These are phyloP conservation scores for Siphamia tubifer DNA, from an alignment of 2,113 vertebrate genomes.

Conservation along the genomic window DNA sequence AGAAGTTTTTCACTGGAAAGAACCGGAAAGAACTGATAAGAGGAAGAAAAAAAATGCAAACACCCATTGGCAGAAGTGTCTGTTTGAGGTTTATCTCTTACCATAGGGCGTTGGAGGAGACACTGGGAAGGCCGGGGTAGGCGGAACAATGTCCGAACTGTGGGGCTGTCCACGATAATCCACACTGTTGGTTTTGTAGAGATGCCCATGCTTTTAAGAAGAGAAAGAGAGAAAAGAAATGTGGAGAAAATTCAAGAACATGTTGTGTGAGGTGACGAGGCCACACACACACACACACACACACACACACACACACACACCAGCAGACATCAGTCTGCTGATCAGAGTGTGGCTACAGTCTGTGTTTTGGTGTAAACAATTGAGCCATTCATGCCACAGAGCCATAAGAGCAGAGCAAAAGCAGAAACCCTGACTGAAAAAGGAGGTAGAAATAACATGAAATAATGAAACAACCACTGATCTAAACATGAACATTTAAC, in stretches of 20 bases:
- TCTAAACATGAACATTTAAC: too few relatives aligned
- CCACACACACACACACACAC: slow-evolving; percentile 19
- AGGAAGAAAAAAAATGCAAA: neutral
- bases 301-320: slow-evolving; percentile 23
- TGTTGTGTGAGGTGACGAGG: slow-evolving; percentile 2
- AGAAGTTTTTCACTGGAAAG: slow-evolving; percentile 68
- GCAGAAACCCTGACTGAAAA: neutral
- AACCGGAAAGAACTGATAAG: slow-evolving; percentile 32
- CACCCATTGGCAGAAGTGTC: neutral
- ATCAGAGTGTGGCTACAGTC: slow-evolving; percentile 54
- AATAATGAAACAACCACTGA: neutral
- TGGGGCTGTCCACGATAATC: slow-evolving; percentile 55
- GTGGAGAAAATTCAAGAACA: neutral
- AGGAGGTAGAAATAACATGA: neutral
- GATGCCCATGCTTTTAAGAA: slow-evolving; percentile 61
- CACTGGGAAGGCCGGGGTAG: slow-evolving; percentile 84
- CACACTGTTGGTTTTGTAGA: slow-evolving; percentile 49
- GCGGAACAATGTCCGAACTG: slow-evolving; percentile 50
- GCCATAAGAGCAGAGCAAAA: slow-evolving; percentile 27
- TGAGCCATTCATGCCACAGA: slow-evolving; percentile 51
- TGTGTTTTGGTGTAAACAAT: slow-evolving; percentile 70
- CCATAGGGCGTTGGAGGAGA: slow-evolving; percentile 86
- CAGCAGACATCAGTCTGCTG: slow-evolving; percentile 64
- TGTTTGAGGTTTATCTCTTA: slow-evolving; percentile 60
- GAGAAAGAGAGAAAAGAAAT: neutral